Percentiles rank a stretch among this genome's conserved stretches.
Evolutionary conservation across 2,888 invertebrate species (phyloP).

Genomic region (Eristalis tenax): DNA sequence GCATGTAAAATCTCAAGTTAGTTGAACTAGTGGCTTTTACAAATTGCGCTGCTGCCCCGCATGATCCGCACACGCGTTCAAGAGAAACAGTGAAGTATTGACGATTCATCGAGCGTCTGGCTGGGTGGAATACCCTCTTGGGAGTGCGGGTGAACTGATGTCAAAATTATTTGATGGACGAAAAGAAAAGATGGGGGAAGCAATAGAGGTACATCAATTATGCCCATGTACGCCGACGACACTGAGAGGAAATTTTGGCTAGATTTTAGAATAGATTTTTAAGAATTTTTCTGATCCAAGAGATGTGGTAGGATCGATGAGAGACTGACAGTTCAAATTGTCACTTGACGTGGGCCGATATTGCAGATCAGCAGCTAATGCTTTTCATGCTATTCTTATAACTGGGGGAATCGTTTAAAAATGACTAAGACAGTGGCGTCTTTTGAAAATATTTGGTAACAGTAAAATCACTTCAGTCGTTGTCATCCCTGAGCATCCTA

Average conservation of each 20-base stretch:
- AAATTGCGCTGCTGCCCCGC: constrained; percentile 39
- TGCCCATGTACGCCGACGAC: constrained; percentile 24
- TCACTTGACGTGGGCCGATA: too few relatives aligned
- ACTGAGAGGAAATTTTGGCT: constrained; percentile 13
- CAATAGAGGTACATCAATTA: constrained; percentile 44
- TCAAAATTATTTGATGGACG: background rate
- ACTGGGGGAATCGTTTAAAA: too few relatives aligned
- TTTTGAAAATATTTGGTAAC: too few relatives aligned
- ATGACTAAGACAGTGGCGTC: too few relatives aligned
- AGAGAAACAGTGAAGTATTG: background rate
- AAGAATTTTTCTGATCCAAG: background rate
- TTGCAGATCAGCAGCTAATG: too few relatives aligned
- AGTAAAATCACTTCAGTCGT: too few relatives aligned
- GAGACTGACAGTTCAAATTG: background rate
- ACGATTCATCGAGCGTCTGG: background rate
- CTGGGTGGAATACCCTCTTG: constrained; percentile 20
- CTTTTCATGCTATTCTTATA: too few relatives aligned
- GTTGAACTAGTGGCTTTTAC: constrained; percentile 45
- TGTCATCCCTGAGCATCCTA: too few relatives aligned
- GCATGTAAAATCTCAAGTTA: constrained; percentile 36
- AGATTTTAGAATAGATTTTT: background rate
- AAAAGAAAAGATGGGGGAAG: constrained; percentile 6
- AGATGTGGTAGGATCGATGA: too few relatives aligned
- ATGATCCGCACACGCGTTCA: background rate
- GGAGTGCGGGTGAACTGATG: constrained; percentile 29